Percentiles rank a stretch among this genome's conserved stretches.
Conservation (phyloP, 2,113 vertebrate genomes). For the Hiodon tergisus region DNA sequence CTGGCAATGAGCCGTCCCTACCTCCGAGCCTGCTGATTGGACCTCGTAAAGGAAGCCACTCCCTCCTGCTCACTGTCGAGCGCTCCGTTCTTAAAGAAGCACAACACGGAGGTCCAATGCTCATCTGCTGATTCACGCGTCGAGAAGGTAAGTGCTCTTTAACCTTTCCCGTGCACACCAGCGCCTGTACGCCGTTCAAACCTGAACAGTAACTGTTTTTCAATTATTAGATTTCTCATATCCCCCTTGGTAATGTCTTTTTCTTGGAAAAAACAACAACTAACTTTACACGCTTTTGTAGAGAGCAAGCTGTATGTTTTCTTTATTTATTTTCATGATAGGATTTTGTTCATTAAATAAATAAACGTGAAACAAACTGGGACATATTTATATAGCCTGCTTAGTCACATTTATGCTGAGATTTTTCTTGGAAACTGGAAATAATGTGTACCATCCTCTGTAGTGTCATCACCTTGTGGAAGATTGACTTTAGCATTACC, state of each 20-base stretch:
- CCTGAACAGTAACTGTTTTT: neutral
- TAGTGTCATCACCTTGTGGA: too few relatives aligned
- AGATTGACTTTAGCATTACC: too few relatives aligned
- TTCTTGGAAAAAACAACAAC: neutral
- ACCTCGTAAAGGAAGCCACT: neutral
- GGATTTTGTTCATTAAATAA: too few relatives aligned
- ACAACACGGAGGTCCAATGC: neutral
- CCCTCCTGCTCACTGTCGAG: neutral
- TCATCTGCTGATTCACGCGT: neutral
- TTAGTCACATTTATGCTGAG: too few relatives aligned
- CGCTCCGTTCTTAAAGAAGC: neutral
- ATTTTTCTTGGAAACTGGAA: too few relatives aligned
- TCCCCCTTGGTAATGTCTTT: neutral
- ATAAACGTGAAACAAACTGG: too few relatives aligned
- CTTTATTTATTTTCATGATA: too few relatives aligned
- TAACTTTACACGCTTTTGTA: too few relatives aligned
- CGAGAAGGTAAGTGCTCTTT: constrained; percentile 7
- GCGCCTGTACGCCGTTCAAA: too few relatives aligned
- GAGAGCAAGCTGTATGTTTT: too few relatives aligned
- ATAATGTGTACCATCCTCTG: too few relatives aligned
- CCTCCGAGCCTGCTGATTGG: constrained; percentile 5
- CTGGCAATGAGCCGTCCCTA: constrained; percentile 6
- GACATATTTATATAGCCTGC: too few relatives aligned
- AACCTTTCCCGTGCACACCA: neutral
- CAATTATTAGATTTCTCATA: neutral